A percentile compares a stretch with the other conserved stretches of the same genome.
Evolutionary conservation across 2,113 vertebrate genomes (phyloP).

Genomic region (Peromyscus leucopus): DNA sequence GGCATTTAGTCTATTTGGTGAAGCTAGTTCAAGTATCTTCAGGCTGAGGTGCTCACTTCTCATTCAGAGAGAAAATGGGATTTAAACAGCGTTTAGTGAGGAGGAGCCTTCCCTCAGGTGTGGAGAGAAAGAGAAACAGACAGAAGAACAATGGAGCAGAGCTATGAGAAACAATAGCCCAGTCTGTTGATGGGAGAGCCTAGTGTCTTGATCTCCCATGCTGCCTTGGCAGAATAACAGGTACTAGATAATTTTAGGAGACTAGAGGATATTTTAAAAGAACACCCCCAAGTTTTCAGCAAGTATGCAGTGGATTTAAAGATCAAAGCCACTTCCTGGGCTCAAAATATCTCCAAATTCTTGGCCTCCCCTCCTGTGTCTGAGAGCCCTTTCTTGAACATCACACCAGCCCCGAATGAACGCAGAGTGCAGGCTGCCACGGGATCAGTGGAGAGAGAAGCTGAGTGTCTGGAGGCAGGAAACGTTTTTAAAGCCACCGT

Average conservation of each 20-base stretch:
- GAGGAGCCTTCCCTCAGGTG: not conserved
- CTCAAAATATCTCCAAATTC: not conserved
- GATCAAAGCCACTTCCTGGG: not conserved
- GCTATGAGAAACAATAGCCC: not conserved
- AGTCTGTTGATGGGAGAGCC: not conserved
- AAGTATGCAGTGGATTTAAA: not conserved
- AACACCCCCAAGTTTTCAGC: not conserved
- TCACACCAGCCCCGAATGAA: not conserved
- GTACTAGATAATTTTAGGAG: not conserved
- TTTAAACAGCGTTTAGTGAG: constrained; percentile 8
- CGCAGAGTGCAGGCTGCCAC: rapidly evolving
- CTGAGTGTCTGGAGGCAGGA: not conserved
- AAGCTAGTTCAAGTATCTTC: not conserved
- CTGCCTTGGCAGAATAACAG: not conserved
- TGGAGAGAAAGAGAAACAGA: not conserved
- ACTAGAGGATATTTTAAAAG: not conserved
- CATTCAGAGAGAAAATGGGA: not conserved
- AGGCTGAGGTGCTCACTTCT: not conserved
- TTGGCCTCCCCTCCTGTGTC: not conserved
- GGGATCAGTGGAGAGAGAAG: rapidly evolving
- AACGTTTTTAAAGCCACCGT: too few relatives aligned
- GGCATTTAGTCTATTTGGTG: not conserved
- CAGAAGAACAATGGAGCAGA: not conserved
- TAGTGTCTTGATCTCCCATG: not conserved
- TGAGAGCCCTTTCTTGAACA: not conserved